These are phyloP conservation scores for Minunthozetes semirufus DNA, from an alignment of 2,888 invertebrate genomes.

Conservation along the genomic window DNA sequence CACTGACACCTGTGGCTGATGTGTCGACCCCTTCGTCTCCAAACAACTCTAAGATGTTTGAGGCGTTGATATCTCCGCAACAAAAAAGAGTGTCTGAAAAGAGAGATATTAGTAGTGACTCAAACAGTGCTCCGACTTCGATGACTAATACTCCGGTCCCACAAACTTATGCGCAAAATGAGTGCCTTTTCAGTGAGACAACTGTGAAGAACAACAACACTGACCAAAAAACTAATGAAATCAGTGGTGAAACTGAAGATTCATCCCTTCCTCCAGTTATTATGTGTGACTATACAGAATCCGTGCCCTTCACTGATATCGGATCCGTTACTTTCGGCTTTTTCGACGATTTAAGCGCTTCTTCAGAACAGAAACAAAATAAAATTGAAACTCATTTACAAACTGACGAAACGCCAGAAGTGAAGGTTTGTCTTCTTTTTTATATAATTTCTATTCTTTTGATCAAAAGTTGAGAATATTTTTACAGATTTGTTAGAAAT, in stretches of 20 bases:
- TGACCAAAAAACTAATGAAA: neutral
- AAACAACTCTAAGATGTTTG: slow-evolving; percentile 22
- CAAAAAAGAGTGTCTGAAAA: slow-evolving; percentile 21
- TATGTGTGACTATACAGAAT: slow-evolving; percentile 29
- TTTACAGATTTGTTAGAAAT: no score
- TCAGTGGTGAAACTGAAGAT: neutral
- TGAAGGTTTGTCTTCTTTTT: neutral
- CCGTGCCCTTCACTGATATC: slow-evolving; percentile 4
- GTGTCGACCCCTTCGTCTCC: slow-evolving; percentile 8
- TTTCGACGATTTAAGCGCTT: slow-evolving; percentile 28
- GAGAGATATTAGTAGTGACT: neutral
- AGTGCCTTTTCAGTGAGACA: slow-evolving; percentile 23
- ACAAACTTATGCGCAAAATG: slow-evolving; percentile 15
- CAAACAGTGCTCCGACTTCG: slow-evolving; percentile 21
- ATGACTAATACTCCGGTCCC: slow-evolving; percentile 16
- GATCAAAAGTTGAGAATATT: no score
- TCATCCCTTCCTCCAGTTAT: slow-evolving; percentile 30
- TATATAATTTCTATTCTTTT: no score
- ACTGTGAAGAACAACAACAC: neutral
- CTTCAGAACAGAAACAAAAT: neutral
- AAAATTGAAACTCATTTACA: neutral
- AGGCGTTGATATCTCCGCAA: slow-evolving; percentile 18
- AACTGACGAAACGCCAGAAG: neutral
- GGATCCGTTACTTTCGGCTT: slow-evolving; percentile 33
- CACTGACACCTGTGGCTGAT: neutral